These are phyloP conservation scores for Lepus timidus DNA, from an alignment of 2,113 vertebrate genomes.

Conservation along the genomic window DNA sequence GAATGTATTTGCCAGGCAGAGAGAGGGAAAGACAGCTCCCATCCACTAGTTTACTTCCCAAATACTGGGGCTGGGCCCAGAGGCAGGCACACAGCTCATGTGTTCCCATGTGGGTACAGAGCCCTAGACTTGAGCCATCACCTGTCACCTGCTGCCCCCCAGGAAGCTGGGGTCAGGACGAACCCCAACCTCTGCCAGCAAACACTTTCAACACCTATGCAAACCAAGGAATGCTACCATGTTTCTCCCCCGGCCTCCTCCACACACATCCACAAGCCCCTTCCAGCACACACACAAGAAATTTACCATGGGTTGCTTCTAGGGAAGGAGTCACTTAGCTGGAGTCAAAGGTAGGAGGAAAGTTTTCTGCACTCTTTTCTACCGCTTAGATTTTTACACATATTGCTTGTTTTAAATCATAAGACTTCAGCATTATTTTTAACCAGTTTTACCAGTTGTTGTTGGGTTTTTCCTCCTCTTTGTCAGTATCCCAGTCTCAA, in stretches of 20 bases:
- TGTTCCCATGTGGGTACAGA: no score
- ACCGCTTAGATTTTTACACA: constrained; percentile 54
- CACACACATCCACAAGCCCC: neutral
- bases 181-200: neutral
- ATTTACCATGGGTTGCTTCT: neutral
- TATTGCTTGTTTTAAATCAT: constrained; percentile 31
- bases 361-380: constrained; percentile 47
- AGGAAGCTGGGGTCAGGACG: no score
- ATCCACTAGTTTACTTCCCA: no score
- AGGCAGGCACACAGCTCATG: no score
- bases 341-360: constrained; percentile 36
- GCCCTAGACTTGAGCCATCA: no score
- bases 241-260: fast-evolving
- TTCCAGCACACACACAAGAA: neutral
- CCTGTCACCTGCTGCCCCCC: no score
- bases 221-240: constrained; percentile 58
- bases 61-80: no score
- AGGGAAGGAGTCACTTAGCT: constrained; percentile 38
- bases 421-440: constrained; percentile 53
- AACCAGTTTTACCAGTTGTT: constrained; percentile 36
- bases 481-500: constrained; percentile 40
- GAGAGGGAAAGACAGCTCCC: no score
- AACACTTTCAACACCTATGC: constrained; percentile 25
- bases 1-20: no score
- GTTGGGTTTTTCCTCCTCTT: neutral